These are phyloP conservation scores for Cheilosia soror DNA, from an alignment of 2,888 invertebrate genomes.

Conservation along the genomic window DNA sequence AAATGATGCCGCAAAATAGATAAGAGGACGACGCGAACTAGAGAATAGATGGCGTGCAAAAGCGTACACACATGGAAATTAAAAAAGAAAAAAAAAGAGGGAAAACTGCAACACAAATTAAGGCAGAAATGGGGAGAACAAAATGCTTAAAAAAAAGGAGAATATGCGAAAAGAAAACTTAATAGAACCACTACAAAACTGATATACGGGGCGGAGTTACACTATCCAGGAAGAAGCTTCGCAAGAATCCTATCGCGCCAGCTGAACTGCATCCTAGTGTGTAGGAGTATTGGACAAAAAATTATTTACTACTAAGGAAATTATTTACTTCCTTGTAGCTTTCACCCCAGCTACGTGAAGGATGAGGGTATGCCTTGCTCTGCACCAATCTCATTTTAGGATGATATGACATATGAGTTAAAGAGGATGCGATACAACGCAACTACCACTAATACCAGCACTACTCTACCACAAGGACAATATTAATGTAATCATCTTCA, in stretches of 20 bases:
- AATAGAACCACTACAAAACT: constrained; percentile 50
- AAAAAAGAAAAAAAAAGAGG: constrained; percentile 18
- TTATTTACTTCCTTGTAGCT: constrained; percentile 72
- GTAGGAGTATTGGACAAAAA: constrained; percentile 56
- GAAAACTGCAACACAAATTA: constrained; percentile 61
- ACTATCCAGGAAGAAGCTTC: constrained; percentile 57
- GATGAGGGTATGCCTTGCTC: constrained; percentile 44
- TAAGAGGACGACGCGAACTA: constrained; percentile 13
- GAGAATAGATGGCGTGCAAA: constrained; percentile 48
- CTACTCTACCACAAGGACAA: constrained; percentile 72
- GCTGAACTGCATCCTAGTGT: constrained; percentile 32
- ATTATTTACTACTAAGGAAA: constrained; percentile 74
- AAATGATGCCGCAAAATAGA: neutral
- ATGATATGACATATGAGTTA: constrained; percentile 73
- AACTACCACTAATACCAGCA: constrained; percentile 72
- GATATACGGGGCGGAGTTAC: constrained; percentile 69
- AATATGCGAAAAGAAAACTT: constrained; percentile 69
- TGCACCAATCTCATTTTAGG: constrained; percentile 74
- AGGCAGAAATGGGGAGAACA: constrained; percentile 26
- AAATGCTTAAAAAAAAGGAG: constrained; percentile 22
- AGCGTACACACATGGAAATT: constrained; percentile 47
- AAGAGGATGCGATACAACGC: constrained; percentile 71
- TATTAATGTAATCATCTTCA: constrained; percentile 72
- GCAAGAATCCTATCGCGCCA: constrained; percentile 50
- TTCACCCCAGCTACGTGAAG: constrained; percentile 2